Evolutionary conservation across 2,797 vertebrate species (phyloP), one percentile per base, ranked within the genome.

Genomic region (Bradypodion pumilum): DNA sequence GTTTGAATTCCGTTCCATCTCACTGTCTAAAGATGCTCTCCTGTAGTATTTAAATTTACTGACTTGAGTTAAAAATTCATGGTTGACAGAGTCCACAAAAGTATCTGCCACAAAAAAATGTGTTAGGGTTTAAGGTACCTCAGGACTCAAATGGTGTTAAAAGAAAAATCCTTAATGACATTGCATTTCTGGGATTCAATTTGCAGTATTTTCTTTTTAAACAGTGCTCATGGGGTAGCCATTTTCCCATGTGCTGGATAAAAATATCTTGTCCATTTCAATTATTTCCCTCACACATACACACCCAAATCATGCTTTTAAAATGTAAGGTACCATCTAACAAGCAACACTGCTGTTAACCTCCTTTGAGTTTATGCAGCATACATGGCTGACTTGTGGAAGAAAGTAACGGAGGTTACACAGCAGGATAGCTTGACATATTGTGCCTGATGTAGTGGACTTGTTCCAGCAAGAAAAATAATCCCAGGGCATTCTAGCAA

Each of bases 401-500:
- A 84, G 35, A 74, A 79, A 56, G 27, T 23, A 65, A 65, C 40
- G 27, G 23, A 74, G 25, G 13, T 74, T 46, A 19, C 60, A 27
- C 7, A 65, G 37, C 25, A 16, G 37, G n/a, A 35, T 8, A 19
- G 49, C 19, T 52, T 52, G 69, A 78, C 46, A 40, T 10, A 63
- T 13, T 62, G 56, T 40, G 42, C 42, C 42, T 5, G 52, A 1
- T 69, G 49, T 65, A 78, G 65, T 1, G 1, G 0, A 56, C 3
- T 77, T 10, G 23, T 46, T 70, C 60, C 27, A 81, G 21, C 27
- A 42, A 35, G 80, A 69, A 1, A 81, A 88, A 84, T 4, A 56
- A 5, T 2, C 0, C 0, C 0, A 49, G 4, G 0, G 63, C 52
- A 42, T 15, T 60, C 37, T 69, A 69, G 0, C 60, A 44, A 59